A percentile compares a stretch with the other conserved stretches of the same genome.
phyloP scores from a whole-genome alignment of 2,113 vertebrate genomes.

The Opisthocomus hoazin region DNA sequence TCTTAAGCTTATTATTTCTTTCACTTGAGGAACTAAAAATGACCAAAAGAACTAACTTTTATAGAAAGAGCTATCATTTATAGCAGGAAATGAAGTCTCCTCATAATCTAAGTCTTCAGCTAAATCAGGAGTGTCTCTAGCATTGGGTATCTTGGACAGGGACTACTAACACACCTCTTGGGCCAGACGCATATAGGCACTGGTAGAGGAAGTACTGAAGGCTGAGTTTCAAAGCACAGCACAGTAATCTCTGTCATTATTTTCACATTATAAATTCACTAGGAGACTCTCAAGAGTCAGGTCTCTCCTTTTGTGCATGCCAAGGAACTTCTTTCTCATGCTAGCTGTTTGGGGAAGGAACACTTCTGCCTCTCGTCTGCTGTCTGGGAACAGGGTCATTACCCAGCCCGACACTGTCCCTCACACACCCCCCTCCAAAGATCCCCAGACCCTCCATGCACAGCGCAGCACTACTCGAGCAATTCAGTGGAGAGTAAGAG shows the following conservation, averaged over 20 bases:
- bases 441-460: not conserved
- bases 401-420: not conserved
- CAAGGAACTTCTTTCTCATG: not conserved
- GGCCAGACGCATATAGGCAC: not conserved
- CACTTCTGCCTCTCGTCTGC: not conserved
- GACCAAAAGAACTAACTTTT: not conserved
- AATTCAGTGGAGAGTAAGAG: not conserved
- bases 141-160: not conserved
- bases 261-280: not conserved
- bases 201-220: not conserved
- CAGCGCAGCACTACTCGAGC: not conserved
- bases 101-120: not conserved
- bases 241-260: not conserved
- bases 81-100: not conserved
- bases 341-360: not conserved
- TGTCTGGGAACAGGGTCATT: not conserved
- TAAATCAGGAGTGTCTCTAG: not conserved
- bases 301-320: not conserved
- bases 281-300: not conserved
- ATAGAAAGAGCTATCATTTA: too few species aligned
- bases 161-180: not conserved
- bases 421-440: not conserved
- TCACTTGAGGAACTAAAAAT: constrained; percentile 4
- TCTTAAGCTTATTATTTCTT: constrained; percentile 11
- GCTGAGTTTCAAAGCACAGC: not conserved